Evolutionary conservation across 2,888 invertebrate genomes (phyloP).

Genomic region (Congeria kusceri): DNA sequence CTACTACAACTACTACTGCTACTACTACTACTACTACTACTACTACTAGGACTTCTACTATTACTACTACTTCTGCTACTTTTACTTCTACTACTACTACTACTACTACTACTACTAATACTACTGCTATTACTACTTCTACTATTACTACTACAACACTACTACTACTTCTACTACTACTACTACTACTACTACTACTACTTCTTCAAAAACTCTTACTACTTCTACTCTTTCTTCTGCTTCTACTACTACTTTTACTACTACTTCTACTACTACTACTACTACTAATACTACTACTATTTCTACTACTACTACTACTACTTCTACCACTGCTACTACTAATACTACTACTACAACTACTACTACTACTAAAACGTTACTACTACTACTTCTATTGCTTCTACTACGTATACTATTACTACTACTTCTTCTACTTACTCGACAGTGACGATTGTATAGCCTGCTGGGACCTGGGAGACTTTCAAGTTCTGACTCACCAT

Average conservation of each 20-base stretch:
- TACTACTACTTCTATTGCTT: not conserved
- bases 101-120: slow-evolving; percentile 39
- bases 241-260: slow-evolving; percentile 33
- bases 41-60: not conserved
- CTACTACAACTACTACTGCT: not conserved
- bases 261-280: slow-evolving; percentile 32
- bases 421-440: too few species aligned
- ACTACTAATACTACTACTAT: slow-evolving; percentile 32
- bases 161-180: slow-evolving; percentile 36
- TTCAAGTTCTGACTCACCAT: too few species aligned
- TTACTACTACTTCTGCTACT: slow-evolving; percentile 1
- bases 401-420: not conserved
- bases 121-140: slow-evolving; percentile 34
- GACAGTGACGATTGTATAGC: too few species aligned
- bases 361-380: too few species aligned
- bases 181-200: slow-evolving; percentile 38
- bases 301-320: slow-evolving; percentile 20
- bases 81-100: slow-evolving; percentile 37
- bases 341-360: slow-evolving; percentile 4
- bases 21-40: not conserved
- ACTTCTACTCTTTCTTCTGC: slow-evolving; percentile 29
- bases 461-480: too few species aligned
- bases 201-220: slow-evolving; percentile 31
- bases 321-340: slow-evolving; percentile 9
- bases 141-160: too few species aligned